Conservation (phyloP, 1,140 invertebrate genomes). For the Drosophila orena region DNA sequence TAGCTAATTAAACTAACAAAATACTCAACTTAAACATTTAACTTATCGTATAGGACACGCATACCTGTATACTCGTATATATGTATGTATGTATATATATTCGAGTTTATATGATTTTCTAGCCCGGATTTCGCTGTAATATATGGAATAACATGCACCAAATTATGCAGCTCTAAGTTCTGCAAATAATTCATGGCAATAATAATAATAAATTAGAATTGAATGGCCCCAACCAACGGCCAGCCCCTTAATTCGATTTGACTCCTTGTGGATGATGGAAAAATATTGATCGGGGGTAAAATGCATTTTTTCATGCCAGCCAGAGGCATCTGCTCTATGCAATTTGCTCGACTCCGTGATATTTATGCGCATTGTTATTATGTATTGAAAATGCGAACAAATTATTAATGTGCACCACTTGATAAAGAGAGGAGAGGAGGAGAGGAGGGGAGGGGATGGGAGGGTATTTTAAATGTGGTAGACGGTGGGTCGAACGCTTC, state of each 20-base stretch:
- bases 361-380: slow-evolving; percentile 82
- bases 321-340: slow-evolving; percentile 62
- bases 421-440: not conserved
- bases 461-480: not conserved
- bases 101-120: too few relatives aligned
- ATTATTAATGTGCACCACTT: slow-evolving; percentile 64
- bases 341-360: slow-evolving; percentile 67
- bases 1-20: not conserved
- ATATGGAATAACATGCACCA: not conserved
- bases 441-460: not conserved
- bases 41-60: too few relatives aligned
- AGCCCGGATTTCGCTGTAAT: not conserved
- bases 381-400: slow-evolving; percentile 78
- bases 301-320: slow-evolving; percentile 13
- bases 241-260: slow-evolving; percentile 18
- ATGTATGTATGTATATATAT: too few relatives aligned
- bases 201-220: slow-evolving; percentile 47
- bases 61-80: too few relatives aligned
- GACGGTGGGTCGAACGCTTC: slow-evolving; percentile 14
- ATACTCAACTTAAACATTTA: not conserved
- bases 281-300: slow-evolving; percentile 28
- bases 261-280: slow-evolving; percentile 10
- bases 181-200: slow-evolving; percentile 25
- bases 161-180: not conserved
- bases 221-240: slow-evolving; percentile 4